Percentiles rank a stretch among this genome's conserved stretches.
phyloP scores from a whole-genome alignment of 1,140 invertebrate species.

The Zophobas atratus region DNA sequence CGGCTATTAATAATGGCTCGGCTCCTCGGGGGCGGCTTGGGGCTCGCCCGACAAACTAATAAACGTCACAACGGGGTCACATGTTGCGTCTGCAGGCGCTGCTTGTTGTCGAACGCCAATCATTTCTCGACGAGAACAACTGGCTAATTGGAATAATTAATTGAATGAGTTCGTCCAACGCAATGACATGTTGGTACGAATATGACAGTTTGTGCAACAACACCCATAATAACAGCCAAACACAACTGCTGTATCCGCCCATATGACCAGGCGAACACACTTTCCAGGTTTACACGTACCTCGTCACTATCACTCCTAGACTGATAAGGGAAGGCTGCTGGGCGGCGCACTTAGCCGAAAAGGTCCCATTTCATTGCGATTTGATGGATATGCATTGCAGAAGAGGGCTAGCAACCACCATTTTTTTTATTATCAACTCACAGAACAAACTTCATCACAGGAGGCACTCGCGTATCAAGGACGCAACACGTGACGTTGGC shows the following conservation, averaged over 20 bases:
- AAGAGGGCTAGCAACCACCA: slow-evolving; percentile 56
- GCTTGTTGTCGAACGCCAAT: slow-evolving; percentile 17
- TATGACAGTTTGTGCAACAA: slow-evolving; percentile 25
- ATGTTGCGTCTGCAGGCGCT: slow-evolving; percentile 69
- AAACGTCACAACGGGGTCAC: slow-evolving; percentile 75
- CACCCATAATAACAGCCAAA: slow-evolving; percentile 20
- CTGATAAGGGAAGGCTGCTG: slow-evolving; percentile 15
- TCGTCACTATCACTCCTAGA: slow-evolving; percentile 38
- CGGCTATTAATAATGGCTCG: not conserved
- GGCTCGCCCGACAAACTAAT: slow-evolving; percentile 13
- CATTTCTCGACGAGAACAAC: slow-evolving; percentile 51
- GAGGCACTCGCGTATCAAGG: slow-evolving; percentile 55
- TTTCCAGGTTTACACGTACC: slow-evolving; percentile 48
- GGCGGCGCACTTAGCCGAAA: slow-evolving; percentile 48
- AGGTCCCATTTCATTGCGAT: slow-evolving; percentile 48
- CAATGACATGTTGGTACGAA: slow-evolving; percentile 7
- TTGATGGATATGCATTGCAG: slow-evolving; percentile 45
- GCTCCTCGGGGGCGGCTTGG: slow-evolving; percentile 32
- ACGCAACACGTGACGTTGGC: slow-evolving; percentile 58
- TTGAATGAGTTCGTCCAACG: slow-evolving; percentile 51
- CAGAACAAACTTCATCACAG: slow-evolving; percentile 43
- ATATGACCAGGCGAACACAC: slow-evolving; percentile 43
- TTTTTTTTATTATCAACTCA: slow-evolving; percentile 60
- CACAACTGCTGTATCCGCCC: slow-evolving; percentile 47
- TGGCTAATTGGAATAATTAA: slow-evolving; percentile 59